A percentile compares a stretch with the other conserved stretches of the same genome.
Evolutionary conservation across 2,888 invertebrate species (phyloP).

Genomic region (Scaptomyza reducta): DNA sequence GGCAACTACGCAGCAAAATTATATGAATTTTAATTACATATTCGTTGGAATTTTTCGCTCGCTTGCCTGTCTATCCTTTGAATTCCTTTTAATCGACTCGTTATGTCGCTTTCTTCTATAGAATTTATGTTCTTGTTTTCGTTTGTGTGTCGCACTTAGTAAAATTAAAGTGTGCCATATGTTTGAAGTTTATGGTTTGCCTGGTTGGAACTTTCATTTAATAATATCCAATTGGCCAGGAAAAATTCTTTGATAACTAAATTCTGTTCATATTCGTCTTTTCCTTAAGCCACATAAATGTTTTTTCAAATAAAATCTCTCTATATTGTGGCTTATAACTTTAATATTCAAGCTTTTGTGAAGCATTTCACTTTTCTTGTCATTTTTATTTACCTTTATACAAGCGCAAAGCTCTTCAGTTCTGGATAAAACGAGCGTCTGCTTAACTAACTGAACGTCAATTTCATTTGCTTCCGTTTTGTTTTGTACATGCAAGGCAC

Average conservation of each 20-base stretch:
- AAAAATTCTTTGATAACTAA: too few species aligned
- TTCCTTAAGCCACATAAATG: too few species aligned
- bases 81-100: not conserved
- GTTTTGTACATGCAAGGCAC: constrained; percentile 14
- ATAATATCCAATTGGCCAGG: too few species aligned
- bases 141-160: constrained; percentile 44
- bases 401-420: not conserved
- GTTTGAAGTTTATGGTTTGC: constrained; percentile 3
- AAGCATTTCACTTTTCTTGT: too few species aligned
- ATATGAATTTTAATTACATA: constrained; percentile 28
- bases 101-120: not conserved
- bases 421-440: constrained; percentile 30
- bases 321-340: too few species aligned
- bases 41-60: constrained; percentile 31
- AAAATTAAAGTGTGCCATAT: constrained; percentile 33
- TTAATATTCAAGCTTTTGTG: too few species aligned
- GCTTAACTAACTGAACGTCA: constrained; percentile 47
- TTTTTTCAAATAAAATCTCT: too few species aligned
- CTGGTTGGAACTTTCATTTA: not conserved
- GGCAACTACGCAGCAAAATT: not conserved
- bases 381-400: constrained; percentile 1
- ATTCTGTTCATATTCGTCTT: too few species aligned
- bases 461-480: constrained; percentile 42
- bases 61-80: constrained; percentile 11
- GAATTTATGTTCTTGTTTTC: constrained; percentile 18